Evolutionary conservation across 2,888 invertebrate genomes (phyloP).

Genomic region (Drosophila parthenogenetica): DNA sequence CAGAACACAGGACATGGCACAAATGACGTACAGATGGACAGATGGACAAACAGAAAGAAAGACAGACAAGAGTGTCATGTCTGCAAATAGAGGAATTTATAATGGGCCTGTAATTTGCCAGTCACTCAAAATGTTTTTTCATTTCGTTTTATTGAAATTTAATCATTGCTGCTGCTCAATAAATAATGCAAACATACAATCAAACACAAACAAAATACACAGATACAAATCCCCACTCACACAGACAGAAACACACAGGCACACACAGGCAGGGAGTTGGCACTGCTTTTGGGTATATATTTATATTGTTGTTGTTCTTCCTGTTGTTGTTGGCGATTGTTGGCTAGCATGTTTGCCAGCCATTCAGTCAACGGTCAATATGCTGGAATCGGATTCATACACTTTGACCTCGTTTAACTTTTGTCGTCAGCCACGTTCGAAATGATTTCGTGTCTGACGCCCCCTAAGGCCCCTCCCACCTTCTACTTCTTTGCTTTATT

Average conservation of each 20-base stretch:
- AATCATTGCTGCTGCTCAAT: constrained; percentile 50
- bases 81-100: constrained; percentile 17
- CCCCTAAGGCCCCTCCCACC: neutral
- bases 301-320: constrained; percentile 7
- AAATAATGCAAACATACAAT: constrained; percentile 55
- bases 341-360: constrained; percentile 64
- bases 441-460: constrained; percentile 63
- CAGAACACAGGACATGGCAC: neutral
- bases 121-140: constrained; percentile 40
- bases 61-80: neutral
- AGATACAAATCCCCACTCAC: constrained; percentile 36
- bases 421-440: constrained; percentile 64
- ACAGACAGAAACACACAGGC: constrained; percentile 8
- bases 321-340: constrained; percentile 33
- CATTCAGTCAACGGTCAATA: constrained; percentile 73
- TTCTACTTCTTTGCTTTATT: neutral
- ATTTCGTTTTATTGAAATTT: constrained; percentile 53
- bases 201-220: constrained; percentile 43
- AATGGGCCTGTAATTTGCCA: constrained; percentile 51
- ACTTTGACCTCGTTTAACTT: constrained; percentile 76
- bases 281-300: constrained; percentile 25
- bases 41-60: too few species aligned
- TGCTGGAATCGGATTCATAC: constrained; percentile 66
- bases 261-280: constrained; percentile 23
- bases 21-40: neutral